Conservation (phyloP, 2,113 vertebrate species). For the Struthidea cinerea region DNA sequence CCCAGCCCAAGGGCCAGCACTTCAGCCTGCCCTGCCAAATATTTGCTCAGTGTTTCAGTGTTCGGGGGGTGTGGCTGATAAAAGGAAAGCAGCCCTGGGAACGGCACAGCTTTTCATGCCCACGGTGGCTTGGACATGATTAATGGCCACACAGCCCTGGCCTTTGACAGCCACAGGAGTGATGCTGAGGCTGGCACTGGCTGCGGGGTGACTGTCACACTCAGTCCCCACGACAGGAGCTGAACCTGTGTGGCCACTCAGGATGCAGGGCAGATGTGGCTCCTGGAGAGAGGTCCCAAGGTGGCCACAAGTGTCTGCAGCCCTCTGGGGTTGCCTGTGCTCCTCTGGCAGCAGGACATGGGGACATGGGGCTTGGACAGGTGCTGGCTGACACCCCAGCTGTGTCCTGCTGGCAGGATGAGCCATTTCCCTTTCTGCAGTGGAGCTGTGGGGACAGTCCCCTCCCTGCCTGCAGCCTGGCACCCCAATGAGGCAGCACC, state of each 20-base stretch:
- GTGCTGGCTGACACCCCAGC: fast-evolving
- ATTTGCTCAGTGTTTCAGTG: background rate
- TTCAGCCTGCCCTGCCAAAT: background rate
- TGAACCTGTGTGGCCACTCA: background rate
- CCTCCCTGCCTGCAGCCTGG: background rate
- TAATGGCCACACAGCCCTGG: background rate
- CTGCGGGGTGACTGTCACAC: fast-evolving
- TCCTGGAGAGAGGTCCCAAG: background rate
- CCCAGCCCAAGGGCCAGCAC: background rate
- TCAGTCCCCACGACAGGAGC: fast-evolving
- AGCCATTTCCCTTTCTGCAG: background rate
- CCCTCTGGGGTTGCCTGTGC: background rate
- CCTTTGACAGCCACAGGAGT: background rate
- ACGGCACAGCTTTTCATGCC: background rate
- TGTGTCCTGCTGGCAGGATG: background rate
- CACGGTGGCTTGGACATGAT: background rate
- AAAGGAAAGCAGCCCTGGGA: background rate
- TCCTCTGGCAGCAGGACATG: background rate
- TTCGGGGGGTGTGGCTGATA: background rate
- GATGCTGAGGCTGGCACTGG: background rate
- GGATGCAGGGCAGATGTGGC: background rate
- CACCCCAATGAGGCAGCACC: background rate
- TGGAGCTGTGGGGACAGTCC: background rate
- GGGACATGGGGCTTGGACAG: fast-evolving
- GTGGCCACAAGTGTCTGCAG: background rate